phyloP scores from a whole-genome alignment of 2,888 invertebrate genomes.

The Mesopsocus fuscifrons region DNA sequence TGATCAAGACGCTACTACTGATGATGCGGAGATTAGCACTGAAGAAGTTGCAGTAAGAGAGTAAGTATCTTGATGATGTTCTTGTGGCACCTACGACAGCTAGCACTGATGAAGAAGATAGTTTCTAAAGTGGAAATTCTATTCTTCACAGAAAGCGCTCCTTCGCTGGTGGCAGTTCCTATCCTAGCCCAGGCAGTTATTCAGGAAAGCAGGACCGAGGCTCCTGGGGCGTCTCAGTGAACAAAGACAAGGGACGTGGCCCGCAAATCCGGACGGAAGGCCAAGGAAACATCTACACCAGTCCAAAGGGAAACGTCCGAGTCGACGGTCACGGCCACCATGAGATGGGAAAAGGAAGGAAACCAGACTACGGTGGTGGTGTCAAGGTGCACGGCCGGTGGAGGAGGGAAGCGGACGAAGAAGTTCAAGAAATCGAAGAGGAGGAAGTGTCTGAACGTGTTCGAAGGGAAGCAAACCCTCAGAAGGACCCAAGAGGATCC shows the following conservation, averaged over 20 bases:
- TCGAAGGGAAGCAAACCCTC: no score
- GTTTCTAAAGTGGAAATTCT: no score
- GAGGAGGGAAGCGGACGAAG: neutral
- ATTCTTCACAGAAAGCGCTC: no score
- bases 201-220: constrained; percentile 1
- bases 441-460: neutral
- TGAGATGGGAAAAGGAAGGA: neutral
- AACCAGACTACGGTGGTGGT: constrained; percentile 5
- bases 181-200: no score
- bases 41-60: no score
- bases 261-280: constrained; percentile 4
- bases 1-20: no score
- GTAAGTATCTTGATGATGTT: no score
- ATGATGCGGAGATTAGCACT: no score
- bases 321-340: constrained; percentile 1
- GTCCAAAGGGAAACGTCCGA: neutral
- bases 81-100: no score
- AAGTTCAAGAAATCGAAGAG: neutral
- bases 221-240: neutral
- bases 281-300: constrained; percentile 1
- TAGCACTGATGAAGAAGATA: no score
- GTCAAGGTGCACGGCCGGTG: neutral
- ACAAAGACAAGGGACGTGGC: constrained; percentile 7
- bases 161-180: no score
- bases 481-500: no score